Conservation (phyloP, 1,140 invertebrate genomes). For the Cataglyphis hispanica region DNA sequence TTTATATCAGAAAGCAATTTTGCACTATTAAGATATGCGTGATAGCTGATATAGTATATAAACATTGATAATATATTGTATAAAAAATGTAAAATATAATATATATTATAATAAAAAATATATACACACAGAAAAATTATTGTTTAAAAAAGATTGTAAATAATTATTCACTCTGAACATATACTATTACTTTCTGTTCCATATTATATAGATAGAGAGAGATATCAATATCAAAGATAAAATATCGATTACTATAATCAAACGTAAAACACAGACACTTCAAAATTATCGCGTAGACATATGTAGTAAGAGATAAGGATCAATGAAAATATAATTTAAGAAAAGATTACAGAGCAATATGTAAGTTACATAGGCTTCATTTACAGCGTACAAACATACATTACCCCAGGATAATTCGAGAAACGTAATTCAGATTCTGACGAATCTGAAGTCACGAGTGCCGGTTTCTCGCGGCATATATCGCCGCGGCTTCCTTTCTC, state of each 20-base stretch:
- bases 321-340: slow-evolving; percentile 17
- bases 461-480: slow-evolving; percentile 70
- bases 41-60: not conserved
- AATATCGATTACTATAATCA: not conserved
- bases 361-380: slow-evolving; percentile 67
- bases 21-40: not conserved
- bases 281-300: not conserved
- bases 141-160: no score
- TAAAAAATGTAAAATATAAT: no score
- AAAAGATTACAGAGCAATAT: slow-evolving; percentile 31
- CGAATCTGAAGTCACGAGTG: slow-evolving; percentile 67
- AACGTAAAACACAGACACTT: not conserved
- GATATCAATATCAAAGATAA: slow-evolving; percentile 1
- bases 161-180: no score
- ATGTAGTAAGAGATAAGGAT: not conserved
- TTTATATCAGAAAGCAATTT: slow-evolving; percentile 5
- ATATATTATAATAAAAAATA: no score
- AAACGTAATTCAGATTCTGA: slow-evolving; percentile 72
- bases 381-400: slow-evolving; percentile 60
- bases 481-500: slow-evolving; percentile 70
- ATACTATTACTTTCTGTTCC: no score
- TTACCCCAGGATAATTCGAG: slow-evolving; percentile 67
- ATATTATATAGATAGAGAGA: no score
- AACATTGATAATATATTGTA: not conserved
- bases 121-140: no score